These are phyloP conservation scores for Schizopygopsis pylzovi DNA, from an alignment of 2,797 vertebrate genomes.

Conservation along the genomic window DNA sequence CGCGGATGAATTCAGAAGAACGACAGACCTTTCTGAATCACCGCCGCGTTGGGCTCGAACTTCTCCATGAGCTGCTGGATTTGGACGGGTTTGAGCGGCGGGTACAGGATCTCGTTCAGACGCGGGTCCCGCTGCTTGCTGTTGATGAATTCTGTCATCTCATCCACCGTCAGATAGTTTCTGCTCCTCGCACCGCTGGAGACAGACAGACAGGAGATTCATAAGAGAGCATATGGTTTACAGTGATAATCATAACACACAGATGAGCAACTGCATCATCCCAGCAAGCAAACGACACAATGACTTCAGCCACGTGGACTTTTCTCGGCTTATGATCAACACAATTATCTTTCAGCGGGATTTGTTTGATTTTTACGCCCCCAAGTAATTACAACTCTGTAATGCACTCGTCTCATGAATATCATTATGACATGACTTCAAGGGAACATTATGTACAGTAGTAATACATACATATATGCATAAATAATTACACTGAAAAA, in stretches of 20 bases:
- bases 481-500: too few species aligned
- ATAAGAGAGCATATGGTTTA: background rate
- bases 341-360: background rate
- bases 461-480: background rate
- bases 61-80: constrained; percentile 90
- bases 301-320: background rate
- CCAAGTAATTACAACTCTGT: background rate
- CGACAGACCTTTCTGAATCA: constrained; percentile 87
- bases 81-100: constrained; percentile 91
- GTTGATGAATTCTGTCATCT: constrained; percentile 98
- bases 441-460: background rate
- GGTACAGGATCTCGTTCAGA: constrained; percentile 97
- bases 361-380: background rate
- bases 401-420: background rate
- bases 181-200: constrained; percentile 86
- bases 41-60: constrained; percentile 84
- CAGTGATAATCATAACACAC: background rate
- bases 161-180: constrained; percentile 85
- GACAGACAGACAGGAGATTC: constrained; percentile 15
- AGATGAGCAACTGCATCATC: background rate
- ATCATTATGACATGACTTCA: background rate
- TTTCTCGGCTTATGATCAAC: background rate
- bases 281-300: background rate
- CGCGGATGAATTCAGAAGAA: background rate
- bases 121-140: constrained; percentile 92